Evolutionary conservation across 2,797 vertebrate species (phyloP), one percentile per base, ranked within the genome.

Genomic region (Acanthornis magna): DNA sequence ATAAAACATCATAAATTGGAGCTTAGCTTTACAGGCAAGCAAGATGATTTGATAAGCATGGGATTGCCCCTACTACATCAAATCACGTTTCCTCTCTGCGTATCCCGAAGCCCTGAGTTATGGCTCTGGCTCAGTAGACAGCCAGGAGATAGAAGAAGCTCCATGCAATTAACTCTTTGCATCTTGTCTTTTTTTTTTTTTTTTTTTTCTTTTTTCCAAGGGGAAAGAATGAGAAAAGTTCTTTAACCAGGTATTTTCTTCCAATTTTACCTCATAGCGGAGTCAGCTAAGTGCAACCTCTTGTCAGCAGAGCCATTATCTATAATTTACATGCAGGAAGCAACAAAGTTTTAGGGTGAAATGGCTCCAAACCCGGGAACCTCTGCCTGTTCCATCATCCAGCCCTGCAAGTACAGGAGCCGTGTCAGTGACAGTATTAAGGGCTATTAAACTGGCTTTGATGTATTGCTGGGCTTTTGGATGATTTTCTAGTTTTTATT

Each of bases 401-500:
- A 88, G 87, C 84, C 84, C 65, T 47, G 67, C 51, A 45, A 87
- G 83, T 34, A 48, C 83, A 81, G 88, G 70, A 76, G 92, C 88
- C 82, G 43, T 87, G 90, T 45, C 78, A 93, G 85, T 51, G 91
- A 65, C 85, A 96, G 86, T 60, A 96, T 91, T 94, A 94, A 92
- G 94, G 84, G 91, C 94, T 95, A 84, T 96, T 94, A 94, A 97
- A 96, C 88, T 91, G 85, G 71, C 96, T 96, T 94, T 96, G 92
- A 97, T 96, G 88, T 94, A 92, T 91, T 71, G 70, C 91, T 79
- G 89, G 66, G 50, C 11, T 94, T 96, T 83, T 74, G 89, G 91
- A 75, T 60, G 91, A 91, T 96, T 94, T 91, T 82, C 78, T 40
- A 57, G 72, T 70, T 93, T 96, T 95, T 97, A 97, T 97, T 93